Evolutionary conservation across 2,797 vertebrate species (phyloP), one percentile per base, ranked within the genome.

Genomic region (Protosalanx chinensis): DNA sequence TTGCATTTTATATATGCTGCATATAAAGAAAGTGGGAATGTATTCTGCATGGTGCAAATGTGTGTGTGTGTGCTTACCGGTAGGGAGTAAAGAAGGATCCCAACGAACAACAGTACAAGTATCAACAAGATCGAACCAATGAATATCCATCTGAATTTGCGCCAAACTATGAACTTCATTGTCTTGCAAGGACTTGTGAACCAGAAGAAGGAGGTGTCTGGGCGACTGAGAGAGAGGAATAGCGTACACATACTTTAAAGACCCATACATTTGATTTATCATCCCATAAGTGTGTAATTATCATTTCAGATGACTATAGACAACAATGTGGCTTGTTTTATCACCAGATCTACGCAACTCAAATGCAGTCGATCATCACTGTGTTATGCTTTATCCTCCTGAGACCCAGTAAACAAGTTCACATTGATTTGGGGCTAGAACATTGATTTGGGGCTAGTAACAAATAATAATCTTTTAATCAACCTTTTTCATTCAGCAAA

Each of bases 141-240:
- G 87, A 99, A 96, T 81, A 96, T 75, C 92, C 98, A 99, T 82
- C 95, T 96, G 83, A 96, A 99, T 74, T 93, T 91, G 67, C 94
- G 93, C 97, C 98, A 99, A 81, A 99, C 93, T 1, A 99, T 98
- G 78, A 98, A 98, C 84, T 91, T 97, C 95, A 97, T 92, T 76
- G 98, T 97, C 90, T 99, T 99, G 85, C 96, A 99, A 0, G 98
- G 98, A 90, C 96, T 99, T 78, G 95, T 96, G 87, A 99, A 98
- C 98, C 98, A 99, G 70, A 99, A 97, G 94, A 99, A 99, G 41
- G 98, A 99, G 0, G 96, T 99, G 65, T 98, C 97, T 33, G 98
- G 98, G 16, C 98, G 98, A 37, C 98, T 99, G 41, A 46, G 41
- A 46, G 8, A 65, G 67, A 53, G n/a, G 41, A 46, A 46, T 56